Base-by-base conservation (phyloP, 64 coral and sea anemone species). In the Stichodactyla helianthus region DNA sequence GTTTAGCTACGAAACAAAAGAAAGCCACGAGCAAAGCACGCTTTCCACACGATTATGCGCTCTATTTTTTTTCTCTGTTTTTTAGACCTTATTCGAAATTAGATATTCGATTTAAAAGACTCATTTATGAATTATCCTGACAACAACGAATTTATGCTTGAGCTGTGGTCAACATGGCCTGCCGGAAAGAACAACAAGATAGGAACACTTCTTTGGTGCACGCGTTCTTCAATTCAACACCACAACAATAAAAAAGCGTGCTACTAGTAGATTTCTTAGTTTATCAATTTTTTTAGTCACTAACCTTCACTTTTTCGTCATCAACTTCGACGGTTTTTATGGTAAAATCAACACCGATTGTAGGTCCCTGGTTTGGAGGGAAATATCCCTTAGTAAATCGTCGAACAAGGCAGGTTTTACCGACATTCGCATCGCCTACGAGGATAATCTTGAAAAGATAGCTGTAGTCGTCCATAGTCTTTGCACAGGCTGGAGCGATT, bases 371-470 rank as follows among this genome's bases (percentile, higher is more conserved):
- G 13, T 89, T 87, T 15, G 93, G 93, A 64, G 93, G 71, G 83
- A 99, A 99, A 54, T 92, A 99, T 53, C 97, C 97, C 54, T 99
- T 99, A 5, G 97, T 87, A 88, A 95, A 99, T 79, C 89, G 86
- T 88, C 93, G 87, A 50, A 99, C 90, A 65, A 99, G 86, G 86
- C 97, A 99, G 14, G 97, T 99, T 92, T 99, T 99, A 54, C 97
- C 97, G 44, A 99, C 97, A 70, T 94, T 95, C 25, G 97, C 97
- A 67, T 99, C 97, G 14, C 97, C 97, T 86, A 99, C 93, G 25
- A 99, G 90, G 52, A 99, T 94, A 52, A 99, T 94, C 88, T 99
- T 99, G 61, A 99, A 99, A 35, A 99, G 61, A 77, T 99, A 99
- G 27, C 50, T 99, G 51, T 99, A 99, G 65, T 99, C 93, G 6